Conservation (phyloP, 2,113 vertebrate genomes). For the Willisornis vidua region DNA sequence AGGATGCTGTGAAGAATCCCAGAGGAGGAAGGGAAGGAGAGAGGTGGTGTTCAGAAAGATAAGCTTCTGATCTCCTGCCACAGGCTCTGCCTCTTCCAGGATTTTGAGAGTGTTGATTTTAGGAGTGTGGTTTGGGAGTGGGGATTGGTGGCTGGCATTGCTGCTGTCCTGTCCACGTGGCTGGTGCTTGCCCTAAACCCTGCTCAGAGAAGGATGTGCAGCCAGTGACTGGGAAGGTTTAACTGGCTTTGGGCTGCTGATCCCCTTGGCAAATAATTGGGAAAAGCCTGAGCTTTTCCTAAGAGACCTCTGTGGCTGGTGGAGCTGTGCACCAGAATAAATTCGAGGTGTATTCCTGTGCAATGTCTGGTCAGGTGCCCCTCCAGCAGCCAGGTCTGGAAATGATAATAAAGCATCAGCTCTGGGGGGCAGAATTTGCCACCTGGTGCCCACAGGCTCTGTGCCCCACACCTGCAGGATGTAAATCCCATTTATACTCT, state of each 20-base stretch:
- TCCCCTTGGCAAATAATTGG: not conserved
- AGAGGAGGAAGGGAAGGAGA: not conserved
- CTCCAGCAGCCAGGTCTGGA: not conserved
- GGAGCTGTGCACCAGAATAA: not conserved
- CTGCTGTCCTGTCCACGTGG: not conserved
- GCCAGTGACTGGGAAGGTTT: not conserved
- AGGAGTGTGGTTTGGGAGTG: not conserved
- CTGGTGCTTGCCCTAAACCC: not conserved
- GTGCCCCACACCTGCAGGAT: accelerated
- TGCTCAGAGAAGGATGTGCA: not conserved
- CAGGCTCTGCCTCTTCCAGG: not conserved
- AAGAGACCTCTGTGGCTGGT: not conserved
- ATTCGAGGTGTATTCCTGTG: not conserved
- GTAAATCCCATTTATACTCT: not conserved
- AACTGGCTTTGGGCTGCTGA: not conserved
- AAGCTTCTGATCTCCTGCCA: not conserved
- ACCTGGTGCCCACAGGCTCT: accelerated
- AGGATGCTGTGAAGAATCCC: not conserved
- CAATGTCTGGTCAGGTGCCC: not conserved
- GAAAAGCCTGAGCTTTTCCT: not conserved
- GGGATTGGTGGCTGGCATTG: not conserved
- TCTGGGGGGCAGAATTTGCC: not conserved
- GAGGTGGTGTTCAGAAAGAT: not conserved
- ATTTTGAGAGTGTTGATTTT: not conserved
- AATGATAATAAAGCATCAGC: not conserved